Base-by-base conservation (phyloP, 2,888 invertebrate genomes). In the Terebella lapidaria region DNA sequence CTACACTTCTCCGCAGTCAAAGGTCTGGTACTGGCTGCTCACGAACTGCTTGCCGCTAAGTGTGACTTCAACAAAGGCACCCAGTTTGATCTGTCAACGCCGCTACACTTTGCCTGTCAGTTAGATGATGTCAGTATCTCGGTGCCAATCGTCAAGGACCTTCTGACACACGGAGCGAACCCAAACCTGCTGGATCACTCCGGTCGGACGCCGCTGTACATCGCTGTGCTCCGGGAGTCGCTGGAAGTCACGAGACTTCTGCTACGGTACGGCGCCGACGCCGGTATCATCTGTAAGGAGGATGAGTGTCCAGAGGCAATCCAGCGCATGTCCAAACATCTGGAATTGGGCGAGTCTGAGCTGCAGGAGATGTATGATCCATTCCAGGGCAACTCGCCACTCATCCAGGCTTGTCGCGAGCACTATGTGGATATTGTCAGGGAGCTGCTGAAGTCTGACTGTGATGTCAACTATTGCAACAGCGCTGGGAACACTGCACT, bases 381-480 rank as follows among this genome's bases (percentile, higher is more conserved):
- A 18, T 60, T 24, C 46, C 15, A 22, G 18, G 61, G 61, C 15
- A 61, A 61, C 46, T 49, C 20, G 3, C 35, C 59, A 5, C 42
- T 61, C 4, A 35, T 61, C 2, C 61, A 61, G 46, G 59, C 59
- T 15, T 54, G 54, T 35, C 20, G 61, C 3, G 55, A 54, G n/a
- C 58, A 60, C 45, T 59, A 61, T n/a, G 10, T 55, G 3, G 18
- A 22, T 18, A 28, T 61, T 2, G 55, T 55, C 2, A 22, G 35
- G 22, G 61, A 61, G 22, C 27, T 61, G n/a, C 27, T 61, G 18
- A 26, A 42, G n/a, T 20, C 15, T 30, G 51, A 49, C 3, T 30
- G 54, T 22, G 28, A 54, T 26, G n/a, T 54, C 24, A 47, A 49
- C 24, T 15, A 25, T 26, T n/a, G 2, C 3, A 61, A 61, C 42